Base-by-base conservation (phyloP, 2,888 invertebrate genomes). In the Callimorpha dominula region DNA sequence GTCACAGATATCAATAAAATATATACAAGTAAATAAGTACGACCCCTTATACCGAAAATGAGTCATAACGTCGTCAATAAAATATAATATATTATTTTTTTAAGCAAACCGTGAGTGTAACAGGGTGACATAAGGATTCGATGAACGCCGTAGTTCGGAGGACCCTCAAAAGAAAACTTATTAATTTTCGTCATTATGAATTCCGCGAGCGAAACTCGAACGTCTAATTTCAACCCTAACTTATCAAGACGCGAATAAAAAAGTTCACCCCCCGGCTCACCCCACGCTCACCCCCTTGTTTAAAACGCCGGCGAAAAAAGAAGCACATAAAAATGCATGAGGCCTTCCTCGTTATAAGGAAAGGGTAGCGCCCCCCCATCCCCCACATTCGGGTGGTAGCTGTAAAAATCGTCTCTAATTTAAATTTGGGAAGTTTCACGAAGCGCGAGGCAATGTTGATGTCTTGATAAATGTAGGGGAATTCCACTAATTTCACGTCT, bases 251-350 rank as follows among this genome's bases (percentile, higher is more conserved):
- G 95, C 94, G 95, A 94, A 95, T 95, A 96, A 96, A 96, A 95
- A 96, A 95, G 93, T 94, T 94, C 94, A 92, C 95, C 94, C 94
- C 88, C 92, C 92, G 86, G 87, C 87, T 89, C 91, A 91, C 95
- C 95, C 92, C 91, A 90, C 88, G 89, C 94, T 94, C 95, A 94
- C 95, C 95, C 96, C 95, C 96, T 96, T 95, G 95, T 96, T 96
- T 96, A 96, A 96, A 96, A 96, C 94, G 95, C 95, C 93, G 94
- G 89, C 95, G 95, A 96, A 96, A 96, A 96, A 96, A 96, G 96
- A 95, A 96, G 96, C 95, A 96, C 96, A 96, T 96, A 96, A 96
- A 96, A 96, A 96, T 96, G 96, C 96, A 96, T 96, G 96, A 96
- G 96, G 96, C 96, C 95, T 95, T 96, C 96, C 95, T 96, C 95